Percentiles rank a stretch among this genome's conserved stretches.
These are phyloP conservation scores for Acanthosepion pharaonis DNA, from an alignment of 2,888 invertebrate genomes.

Conservation along the genomic window DNA sequence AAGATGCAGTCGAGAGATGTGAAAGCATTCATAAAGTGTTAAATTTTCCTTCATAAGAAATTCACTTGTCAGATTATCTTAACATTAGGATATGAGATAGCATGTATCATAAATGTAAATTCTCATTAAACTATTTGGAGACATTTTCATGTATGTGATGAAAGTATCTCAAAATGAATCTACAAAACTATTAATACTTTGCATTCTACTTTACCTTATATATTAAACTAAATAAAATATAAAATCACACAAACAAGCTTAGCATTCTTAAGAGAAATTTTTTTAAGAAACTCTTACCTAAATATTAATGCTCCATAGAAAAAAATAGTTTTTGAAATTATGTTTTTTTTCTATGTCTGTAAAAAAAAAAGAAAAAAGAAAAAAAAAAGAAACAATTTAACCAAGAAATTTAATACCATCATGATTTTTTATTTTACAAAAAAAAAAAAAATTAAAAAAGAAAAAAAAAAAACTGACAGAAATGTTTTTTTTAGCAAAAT, in stretches of 20 bases:
- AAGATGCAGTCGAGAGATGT: background rate
- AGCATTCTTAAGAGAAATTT: background rate
- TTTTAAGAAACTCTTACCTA: background rate
- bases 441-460: no score
- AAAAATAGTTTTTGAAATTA: background rate
- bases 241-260: background rate
- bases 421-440: background rate
- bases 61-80: background rate
- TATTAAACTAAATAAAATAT: constrained; percentile 8
- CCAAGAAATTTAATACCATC: background rate
- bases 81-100: background rate
- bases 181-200: background rate
- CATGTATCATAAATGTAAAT: background rate
- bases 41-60: background rate
- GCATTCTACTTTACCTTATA: background rate
- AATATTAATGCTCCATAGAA: background rate
- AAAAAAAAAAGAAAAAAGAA: background rate
- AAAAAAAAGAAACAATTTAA: background rate
- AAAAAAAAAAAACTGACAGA: background rate
- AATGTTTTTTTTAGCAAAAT: background rate
- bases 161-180: background rate
- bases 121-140: background rate
- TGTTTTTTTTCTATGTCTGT: background rate
- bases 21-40: background rate
- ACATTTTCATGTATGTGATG: background rate